Base-by-base conservation (phyloP, 2,888 invertebrate genomes). In the Clistopyga incitator region DNA sequence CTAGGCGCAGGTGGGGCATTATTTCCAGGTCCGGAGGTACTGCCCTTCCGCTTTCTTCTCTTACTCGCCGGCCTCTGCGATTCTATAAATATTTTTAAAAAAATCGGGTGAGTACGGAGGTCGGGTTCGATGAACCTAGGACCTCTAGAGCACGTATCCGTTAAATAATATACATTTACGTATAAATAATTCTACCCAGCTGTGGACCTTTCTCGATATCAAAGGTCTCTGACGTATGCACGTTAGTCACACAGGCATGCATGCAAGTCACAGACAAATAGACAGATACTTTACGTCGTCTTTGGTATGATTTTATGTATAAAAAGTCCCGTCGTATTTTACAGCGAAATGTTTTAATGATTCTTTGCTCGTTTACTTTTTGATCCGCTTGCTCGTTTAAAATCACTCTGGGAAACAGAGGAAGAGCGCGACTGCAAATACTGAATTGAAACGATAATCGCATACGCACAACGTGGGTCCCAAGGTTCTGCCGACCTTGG, bases 11-110 rank as follows among this genome's bases (percentile, higher is more conserved):
- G 97, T 54, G 97, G 97, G 84, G 97, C 97, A 84, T 95, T 96
- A 94, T 97, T 97, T 68, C 96, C 96, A 80, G 97, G 97, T 52
- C 97, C 97, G 11, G 97, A 97, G 87, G 96, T 95, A 89, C 98
- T 98, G 80, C 97, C 98, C 95, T 99, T 99, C 93, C 99, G 96
- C 96, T 99, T 99, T 95, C 99, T 97, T 89, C 99, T 95, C 94
- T 99, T 99, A 93, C 97, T 98, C 80, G 98, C 97, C 85, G 98
- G 98, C 92, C 99, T 95, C 94, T 98, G 97, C 25, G 98, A 97
- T 94, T 99, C 99, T 97, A 95, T 23, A 94, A 93, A 87, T 84
- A 84, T 74, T 15, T 6, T 47, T 87, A 80, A 47, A 70, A 78
- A 11, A 68, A 18, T 45, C 64, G 61, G 34, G 71, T 52, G 38